Conservation (phyloP, 2,888 invertebrate genomes). For the Halocaridina rubra region DNA sequence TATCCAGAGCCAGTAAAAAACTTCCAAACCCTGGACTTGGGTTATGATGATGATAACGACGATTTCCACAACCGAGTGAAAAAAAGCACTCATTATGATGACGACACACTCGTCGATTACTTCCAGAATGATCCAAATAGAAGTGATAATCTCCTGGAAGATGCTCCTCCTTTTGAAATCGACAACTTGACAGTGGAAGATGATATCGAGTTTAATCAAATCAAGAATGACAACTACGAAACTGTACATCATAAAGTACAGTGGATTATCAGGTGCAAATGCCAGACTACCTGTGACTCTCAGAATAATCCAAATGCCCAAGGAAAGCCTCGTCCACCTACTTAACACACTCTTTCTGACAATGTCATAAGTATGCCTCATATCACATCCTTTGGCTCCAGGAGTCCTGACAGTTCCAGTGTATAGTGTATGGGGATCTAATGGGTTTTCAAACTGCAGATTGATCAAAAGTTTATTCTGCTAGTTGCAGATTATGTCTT, state of each 20-base stretch:
- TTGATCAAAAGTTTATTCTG: too few species aligned
- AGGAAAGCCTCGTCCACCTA: too few species aligned
- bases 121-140: background rate
- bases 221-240: slow-evolving; percentile 56
- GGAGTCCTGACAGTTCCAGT: too few species aligned
- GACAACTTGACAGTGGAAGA: slow-evolving; percentile 48
- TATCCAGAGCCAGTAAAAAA: slow-evolving; percentile 39
- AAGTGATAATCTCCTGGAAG: slow-evolving; percentile 7
- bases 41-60: background rate
- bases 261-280: slow-evolving; percentile 62
- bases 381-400: too few species aligned
- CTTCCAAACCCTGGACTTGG: slow-evolving; percentile 10
- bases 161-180: slow-evolving; percentile 1
- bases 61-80: background rate
- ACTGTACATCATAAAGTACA: slow-evolving; percentile 58
- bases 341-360: too few species aligned
- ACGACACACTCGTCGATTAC: background rate
- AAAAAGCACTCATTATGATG: background rate
- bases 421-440: too few species aligned
- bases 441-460: too few species aligned
- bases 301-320: too few species aligned
- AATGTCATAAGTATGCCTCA: too few species aligned
- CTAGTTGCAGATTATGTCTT: too few species aligned
- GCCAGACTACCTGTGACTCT: slow-evolving; percentile 24
- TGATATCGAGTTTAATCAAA: slow-evolving; percentile 46